Percentiles rank a stretch among this genome's conserved stretches.
Conservation (phyloP, 2,888 invertebrate genomes). For the Amphipoea lucens region DNA sequence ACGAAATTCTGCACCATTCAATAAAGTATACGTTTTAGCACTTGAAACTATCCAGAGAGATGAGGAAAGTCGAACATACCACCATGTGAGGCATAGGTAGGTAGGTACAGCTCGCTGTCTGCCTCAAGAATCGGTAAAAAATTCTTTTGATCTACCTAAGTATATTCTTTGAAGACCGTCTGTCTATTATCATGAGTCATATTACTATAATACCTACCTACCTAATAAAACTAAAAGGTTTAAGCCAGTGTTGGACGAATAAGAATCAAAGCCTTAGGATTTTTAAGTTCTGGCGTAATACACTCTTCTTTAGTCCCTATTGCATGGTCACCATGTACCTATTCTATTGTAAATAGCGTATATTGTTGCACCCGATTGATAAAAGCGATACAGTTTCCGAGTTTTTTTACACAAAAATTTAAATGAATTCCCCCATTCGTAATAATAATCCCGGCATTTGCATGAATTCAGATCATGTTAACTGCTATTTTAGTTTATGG, state of each 20-base stretch:
- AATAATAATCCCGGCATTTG: conserved; percentile 83
- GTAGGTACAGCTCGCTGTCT: no score
- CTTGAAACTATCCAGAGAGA: neutral
- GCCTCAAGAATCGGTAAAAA: no score
- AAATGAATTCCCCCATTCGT: conserved; percentile 84
- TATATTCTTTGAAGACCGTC: no score
- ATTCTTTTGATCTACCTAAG: no score
- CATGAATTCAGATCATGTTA: conserved; percentile 79
- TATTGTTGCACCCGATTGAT: conserved; percentile 83
- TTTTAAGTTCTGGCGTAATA: no score
- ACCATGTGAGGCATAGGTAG: no score
- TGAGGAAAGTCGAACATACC: neutral
- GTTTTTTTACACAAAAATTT: conserved; percentile 87
- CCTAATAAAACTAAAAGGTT: no score
- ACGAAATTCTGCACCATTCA: no score
- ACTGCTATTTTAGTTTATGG: conserved; percentile 77
- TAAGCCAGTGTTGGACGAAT: no score
- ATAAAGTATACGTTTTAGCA: neutral
- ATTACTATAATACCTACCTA: no score
- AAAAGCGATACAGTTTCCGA: conserved; percentile 88
- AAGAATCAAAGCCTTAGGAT: no score
- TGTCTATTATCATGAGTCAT: no score
- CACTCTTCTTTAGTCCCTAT: neutral
- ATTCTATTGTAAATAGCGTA: conserved; percentile 78
- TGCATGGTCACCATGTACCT: conserved; percentile 73